Percentiles rank a stretch among this genome's conserved stretches.
Conservation (phyloP, 1,140 invertebrate genomes). For the Temnothorax nylanderi region DNA sequence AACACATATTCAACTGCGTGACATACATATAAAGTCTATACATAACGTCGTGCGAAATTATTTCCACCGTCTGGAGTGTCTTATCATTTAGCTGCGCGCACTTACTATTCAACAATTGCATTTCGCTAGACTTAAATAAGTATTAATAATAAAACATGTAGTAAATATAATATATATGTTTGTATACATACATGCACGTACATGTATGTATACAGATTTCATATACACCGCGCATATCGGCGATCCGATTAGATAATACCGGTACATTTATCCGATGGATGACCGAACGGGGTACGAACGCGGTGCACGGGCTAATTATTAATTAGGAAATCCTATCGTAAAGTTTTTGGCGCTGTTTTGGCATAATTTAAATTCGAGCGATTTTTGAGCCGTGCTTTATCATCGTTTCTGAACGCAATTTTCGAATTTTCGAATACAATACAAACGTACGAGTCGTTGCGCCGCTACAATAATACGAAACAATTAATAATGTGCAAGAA, state of each 20-base stretch:
- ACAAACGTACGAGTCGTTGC: constrained; percentile 27
- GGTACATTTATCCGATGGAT: constrained; percentile 37
- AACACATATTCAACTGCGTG: constrained; percentile 37
- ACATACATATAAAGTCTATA: constrained; percentile 47
- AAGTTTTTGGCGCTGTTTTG: constrained; percentile 55
- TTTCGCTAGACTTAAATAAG: constrained; percentile 56
- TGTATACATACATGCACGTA: constrained; percentile 30
- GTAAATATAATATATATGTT: constrained; percentile 70
- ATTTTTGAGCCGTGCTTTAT: constrained; percentile 33
- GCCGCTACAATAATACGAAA: not conserved
- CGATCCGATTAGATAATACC: constrained; percentile 52
- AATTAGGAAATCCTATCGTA: constrained; percentile 61
- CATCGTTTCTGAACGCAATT: constrained; percentile 37
- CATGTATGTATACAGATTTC: constrained; percentile 57
- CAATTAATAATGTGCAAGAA: not conserved
- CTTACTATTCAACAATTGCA: constrained; percentile 57
- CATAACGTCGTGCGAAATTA: constrained; percentile 34
- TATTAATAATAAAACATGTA: constrained; percentile 75
- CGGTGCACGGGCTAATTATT: constrained; percentile 32
- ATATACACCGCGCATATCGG: constrained; percentile 39
- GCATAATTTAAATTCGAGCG: constrained; percentile 30
- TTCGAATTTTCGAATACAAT: constrained; percentile 15
- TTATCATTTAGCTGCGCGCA: constrained; percentile 39
- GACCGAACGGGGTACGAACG: constrained; percentile 30
- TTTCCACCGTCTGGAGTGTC: not conserved